Evolutionary conservation across 2,113 vertebrate species (phyloP), one percentile per base, ranked within the genome.

Genomic region (Petrocephalus zakoni): DNA sequence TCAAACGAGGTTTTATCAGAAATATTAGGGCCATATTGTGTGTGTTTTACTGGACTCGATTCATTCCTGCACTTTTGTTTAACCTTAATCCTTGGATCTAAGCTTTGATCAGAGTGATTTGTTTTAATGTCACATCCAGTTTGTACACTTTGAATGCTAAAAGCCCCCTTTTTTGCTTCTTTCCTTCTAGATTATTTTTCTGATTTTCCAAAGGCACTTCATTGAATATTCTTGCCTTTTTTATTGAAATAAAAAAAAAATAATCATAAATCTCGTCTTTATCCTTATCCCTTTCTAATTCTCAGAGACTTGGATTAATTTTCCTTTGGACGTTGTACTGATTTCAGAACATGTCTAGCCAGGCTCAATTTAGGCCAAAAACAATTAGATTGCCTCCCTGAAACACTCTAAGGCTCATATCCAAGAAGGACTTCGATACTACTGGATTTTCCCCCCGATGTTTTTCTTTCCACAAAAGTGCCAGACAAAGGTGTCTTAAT

Each of bases 321-420:
- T 53, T 85, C 92, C 91, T 91, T 91, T 81, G 89, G 92, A 93
- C 92, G 93, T 91, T 93, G 72, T 90, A 85, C 87, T 84, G 91
- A 90, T 90, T 58, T 89, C 90, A 90, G 91, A 90, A 89, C 89
- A 86, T 52, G 42, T 88, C 90, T 90, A 92, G 91, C 93, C 95
- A 93, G 93, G 93, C 93, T 90, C 91, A 87, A 93, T 91, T 93
- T 95, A 64, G 95, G 96, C 94, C 92, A 91, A 91, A 78, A 93
- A 95, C 95, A 94, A 92, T 93, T 93, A 95, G 94, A 95, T 94
- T 94, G 93, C 93, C 92, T 92, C 90, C 94, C 92, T 93, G 92
- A 94, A 93, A 92, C 94, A 90, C 25, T 22, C 25, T 21, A 46
- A 51, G 81, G 46, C 56, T 49, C 22, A 49, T 19, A 19, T 78